Conservation (phyloP, 2,113 vertebrate genomes). For the Ciconia stormi region DNA sequence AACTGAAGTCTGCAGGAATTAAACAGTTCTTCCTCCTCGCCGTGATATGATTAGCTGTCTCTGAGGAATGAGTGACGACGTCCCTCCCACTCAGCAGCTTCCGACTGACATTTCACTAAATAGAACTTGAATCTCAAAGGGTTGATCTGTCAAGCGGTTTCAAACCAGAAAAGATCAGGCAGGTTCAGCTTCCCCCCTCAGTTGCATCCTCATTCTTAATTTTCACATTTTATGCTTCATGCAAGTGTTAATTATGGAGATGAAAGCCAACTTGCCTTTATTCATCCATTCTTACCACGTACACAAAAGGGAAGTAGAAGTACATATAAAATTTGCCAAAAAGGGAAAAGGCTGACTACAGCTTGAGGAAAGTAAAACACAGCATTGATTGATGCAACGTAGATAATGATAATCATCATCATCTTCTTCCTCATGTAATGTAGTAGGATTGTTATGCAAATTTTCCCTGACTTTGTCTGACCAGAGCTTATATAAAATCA, state of each 20-base stretch:
- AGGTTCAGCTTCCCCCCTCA: conserved; percentile 28
- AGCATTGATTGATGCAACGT: neutral
- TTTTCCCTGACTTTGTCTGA: neutral
- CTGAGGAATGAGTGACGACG: conserved; percentile 26
- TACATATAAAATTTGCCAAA: conserved; percentile 22
- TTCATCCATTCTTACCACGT: conserved; percentile 48
- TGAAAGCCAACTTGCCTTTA: conserved; percentile 55
- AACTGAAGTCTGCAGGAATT: conserved; percentile 1
- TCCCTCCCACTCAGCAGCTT: conserved; percentile 54
- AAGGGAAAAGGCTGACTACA: conserved; percentile 1
- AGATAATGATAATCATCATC: neutral
- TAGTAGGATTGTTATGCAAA: conserved; percentile 12
- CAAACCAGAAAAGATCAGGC: conserved; percentile 49
- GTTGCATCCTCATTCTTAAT: conserved; percentile 46
- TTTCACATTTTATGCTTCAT: conserved; percentile 63
- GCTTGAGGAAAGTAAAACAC: neutral
- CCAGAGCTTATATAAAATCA: neutral
- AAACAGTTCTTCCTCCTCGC: neutral
- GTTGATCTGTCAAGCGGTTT: conserved; percentile 36
- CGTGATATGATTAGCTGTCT: neutral
- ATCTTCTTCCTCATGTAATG: neutral
- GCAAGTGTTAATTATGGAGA: conserved; percentile 71
- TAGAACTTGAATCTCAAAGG: conserved; percentile 36
- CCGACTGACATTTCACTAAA: conserved; percentile 33
- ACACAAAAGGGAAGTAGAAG: conserved; percentile 19